Base-by-base conservation (phyloP, 2,888 invertebrate species). In the Parthenolecanium corni region DNA sequence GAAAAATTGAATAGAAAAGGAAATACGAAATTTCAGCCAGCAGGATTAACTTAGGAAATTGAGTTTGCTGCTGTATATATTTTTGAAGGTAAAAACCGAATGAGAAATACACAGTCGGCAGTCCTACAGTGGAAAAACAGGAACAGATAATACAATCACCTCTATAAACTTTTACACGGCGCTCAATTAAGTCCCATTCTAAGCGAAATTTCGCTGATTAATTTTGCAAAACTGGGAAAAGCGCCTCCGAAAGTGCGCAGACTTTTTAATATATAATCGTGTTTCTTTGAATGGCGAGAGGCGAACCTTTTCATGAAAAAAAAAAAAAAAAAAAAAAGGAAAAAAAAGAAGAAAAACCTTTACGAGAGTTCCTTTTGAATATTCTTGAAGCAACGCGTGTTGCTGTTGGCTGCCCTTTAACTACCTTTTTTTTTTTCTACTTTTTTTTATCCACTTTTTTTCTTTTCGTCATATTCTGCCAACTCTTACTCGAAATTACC, bases 121-220 rank as follows among this genome's bases (percentile, higher is more conserved):
- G 57, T 58, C n/a, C 49, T 58, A 58, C 58, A 31, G 31, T 58
- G 49, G 47, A 58, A 58, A 58, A 16, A 44, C 46, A 58, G 58
- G 49, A 58, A 51, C 58, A 58, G 58, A 58, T 58, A 58, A 58
- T 58, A 58, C 58, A 58, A 58, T 58, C 58, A 58, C 58, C 58
- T 58, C n/a, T n/a, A n/a, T n/a, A 58, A 47, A 58, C 42, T 56
- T 58, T 51, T 51, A 58, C 58, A 38, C 31, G 31, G 58, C 58
- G 58, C 58, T 58, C 58, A 58, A 58, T 58, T 58, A 58, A 58
- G 58, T 58, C 58, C 58, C 58, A 58, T 58, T 58, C 58, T 58
- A 38, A 23, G 46, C 49, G 49, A 47, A 47, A 58, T 58, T 46
- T 49, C 49, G 58, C 58, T 58, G 58, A 58, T 58, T 58, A 58